Evolutionary conservation across 2,113 vertebrate species (phyloP).

Genomic region (Fregata magnificens): DNA sequence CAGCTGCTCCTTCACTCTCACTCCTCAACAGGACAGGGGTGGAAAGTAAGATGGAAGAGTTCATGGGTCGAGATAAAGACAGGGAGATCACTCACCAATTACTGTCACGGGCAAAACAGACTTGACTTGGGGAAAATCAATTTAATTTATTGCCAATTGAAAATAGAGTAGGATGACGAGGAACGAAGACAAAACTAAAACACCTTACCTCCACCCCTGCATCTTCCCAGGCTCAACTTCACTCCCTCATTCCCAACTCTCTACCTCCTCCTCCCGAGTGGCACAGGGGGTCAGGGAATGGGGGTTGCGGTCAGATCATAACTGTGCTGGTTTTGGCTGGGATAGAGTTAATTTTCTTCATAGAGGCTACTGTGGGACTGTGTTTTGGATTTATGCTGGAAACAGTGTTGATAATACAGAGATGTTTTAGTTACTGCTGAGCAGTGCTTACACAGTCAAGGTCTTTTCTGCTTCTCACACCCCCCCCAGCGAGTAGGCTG

Average conservation of each 20-base stretch:
- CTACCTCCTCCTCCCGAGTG: rapidly evolving
- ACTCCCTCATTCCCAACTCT: neutral
- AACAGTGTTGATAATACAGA: too few species aligned
- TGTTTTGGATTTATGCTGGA: too few species aligned
- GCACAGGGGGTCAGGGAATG: too few species aligned
- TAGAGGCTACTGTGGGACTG: too few species aligned
- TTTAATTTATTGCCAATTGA: neutral
- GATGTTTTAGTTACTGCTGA: too few species aligned
- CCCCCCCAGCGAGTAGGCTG: too few species aligned
- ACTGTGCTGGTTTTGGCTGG: too few species aligned
- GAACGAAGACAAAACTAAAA: neutral
- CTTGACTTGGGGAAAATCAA: neutral
- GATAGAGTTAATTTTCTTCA: too few species aligned
- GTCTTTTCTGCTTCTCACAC: too few species aligned
- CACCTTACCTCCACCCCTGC: neutral
- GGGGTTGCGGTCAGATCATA: rapidly evolving
- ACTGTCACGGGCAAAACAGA: neutral
- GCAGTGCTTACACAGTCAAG: too few species aligned
- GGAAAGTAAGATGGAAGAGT: neutral
- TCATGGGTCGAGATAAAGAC: neutral
- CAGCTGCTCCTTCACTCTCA: neutral
- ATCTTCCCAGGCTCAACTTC: neutral
- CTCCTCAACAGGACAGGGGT: neutral
- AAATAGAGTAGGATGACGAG: neutral
- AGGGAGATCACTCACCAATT: neutral